A percentile compares a stretch with the other conserved stretches of the same genome.
These are phyloP conservation scores for Argyresthia albistria DNA, from an alignment of 2,888 invertebrate genomes.

Conservation along the genomic window DNA sequence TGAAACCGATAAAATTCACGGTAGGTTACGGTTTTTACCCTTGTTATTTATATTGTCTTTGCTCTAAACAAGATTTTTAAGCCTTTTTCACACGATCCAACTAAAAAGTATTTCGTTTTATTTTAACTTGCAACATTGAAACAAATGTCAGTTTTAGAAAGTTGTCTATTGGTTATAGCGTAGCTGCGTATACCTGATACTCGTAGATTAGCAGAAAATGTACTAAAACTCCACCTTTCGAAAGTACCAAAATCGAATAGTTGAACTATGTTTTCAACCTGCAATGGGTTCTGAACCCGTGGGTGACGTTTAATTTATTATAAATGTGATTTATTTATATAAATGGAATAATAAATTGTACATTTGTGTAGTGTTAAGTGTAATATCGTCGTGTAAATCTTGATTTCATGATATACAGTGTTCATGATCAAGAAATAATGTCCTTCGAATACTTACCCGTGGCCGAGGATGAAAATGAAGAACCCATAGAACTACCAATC, in stretches of 20 bases:
- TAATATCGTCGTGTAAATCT: slow-evolving; percentile 42
- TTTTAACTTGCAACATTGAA: slow-evolving; percentile 23
- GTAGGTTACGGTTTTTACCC: neutral
- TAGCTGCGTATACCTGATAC: slow-evolving; percentile 36
- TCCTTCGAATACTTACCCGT: slow-evolving; percentile 86
- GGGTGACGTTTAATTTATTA: slow-evolving; percentile 60
- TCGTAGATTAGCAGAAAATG: slow-evolving; percentile 15
- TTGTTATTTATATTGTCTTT: neutral
- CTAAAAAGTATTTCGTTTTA: neutral
- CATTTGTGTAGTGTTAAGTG: slow-evolving; percentile 63
- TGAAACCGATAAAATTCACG: neutral
- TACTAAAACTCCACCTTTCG: slow-evolving; percentile 18
- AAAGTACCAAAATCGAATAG: slow-evolving; percentile 33
- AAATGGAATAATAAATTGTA: slow-evolving; percentile 58
- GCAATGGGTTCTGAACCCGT: slow-evolving; percentile 70
- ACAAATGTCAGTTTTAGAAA: slow-evolving; percentile 55
- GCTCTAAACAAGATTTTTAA: neutral
- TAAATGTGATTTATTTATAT: slow-evolving; percentile 50
- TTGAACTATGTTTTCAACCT: slow-evolving; percentile 63
- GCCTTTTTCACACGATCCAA: too few species aligned
- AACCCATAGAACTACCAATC: slow-evolving; percentile 96
- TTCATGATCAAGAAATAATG: slow-evolving; percentile 69
- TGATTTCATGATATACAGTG: slow-evolving; percentile 44
- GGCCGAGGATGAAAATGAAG: slow-evolving; percentile 97
- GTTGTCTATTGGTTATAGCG: slow-evolving; percentile 44